These are phyloP conservation scores for Amphilophus citrinellus DNA, from an alignment of 2,113 vertebrate genomes.

Conservation along the genomic window DNA sequence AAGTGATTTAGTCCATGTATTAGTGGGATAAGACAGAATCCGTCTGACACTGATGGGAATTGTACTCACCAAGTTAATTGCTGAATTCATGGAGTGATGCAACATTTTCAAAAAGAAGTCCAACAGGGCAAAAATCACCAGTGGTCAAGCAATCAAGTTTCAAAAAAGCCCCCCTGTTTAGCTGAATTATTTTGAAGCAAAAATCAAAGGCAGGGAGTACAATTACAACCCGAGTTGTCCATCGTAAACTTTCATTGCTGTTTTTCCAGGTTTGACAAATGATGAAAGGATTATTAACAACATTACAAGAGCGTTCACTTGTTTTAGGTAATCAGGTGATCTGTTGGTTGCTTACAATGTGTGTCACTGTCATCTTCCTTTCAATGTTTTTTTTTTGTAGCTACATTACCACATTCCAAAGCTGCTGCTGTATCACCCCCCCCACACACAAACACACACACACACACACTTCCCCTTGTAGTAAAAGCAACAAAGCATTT, in stretches of 20 bases:
- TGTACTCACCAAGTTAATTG: slow-evolving; percentile 11
- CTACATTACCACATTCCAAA: neutral
- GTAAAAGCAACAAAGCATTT: neutral
- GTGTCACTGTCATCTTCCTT: neutral
- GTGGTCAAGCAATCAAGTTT: neutral
- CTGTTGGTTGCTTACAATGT: rapidly evolving
- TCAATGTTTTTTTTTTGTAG: neutral
- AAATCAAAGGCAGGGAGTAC: neutral
- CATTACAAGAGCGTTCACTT: neutral
- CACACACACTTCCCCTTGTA: neutral
- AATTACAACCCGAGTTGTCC: neutral
- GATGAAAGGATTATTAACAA: neutral
- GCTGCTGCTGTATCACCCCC: neutral
- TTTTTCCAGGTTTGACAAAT: neutral
- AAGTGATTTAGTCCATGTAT: neutral
- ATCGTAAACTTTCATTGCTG: neutral
- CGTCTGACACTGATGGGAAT: neutral
- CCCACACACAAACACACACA: no score
- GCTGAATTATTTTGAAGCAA: neutral
- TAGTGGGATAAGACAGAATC: neutral
- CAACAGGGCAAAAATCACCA: neutral
- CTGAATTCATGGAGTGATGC: neutral
- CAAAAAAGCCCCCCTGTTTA: neutral
- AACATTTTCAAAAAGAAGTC: slow-evolving; percentile 14
- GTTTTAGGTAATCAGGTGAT: neutral